A percentile compares a stretch with the other conserved stretches of the same genome.
Evolutionary conservation across 2,888 invertebrate species (phyloP).

Genomic region (Cephus sareptanus): DNA sequence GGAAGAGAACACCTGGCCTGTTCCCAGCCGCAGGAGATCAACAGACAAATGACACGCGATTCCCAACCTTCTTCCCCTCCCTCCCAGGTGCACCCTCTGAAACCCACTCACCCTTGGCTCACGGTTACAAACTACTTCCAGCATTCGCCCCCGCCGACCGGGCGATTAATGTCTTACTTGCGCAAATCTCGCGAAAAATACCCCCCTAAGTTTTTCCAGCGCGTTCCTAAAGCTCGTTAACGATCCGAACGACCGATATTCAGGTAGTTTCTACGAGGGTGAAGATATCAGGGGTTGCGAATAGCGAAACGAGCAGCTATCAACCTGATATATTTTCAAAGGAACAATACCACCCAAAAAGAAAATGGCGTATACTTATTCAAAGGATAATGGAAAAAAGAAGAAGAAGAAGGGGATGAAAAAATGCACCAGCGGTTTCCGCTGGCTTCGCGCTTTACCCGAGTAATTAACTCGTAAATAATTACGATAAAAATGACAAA

Average conservation of each 20-base stretch:
- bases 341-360: not conserved
- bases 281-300: not conserved
- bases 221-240: not conserved
- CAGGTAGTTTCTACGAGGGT: not conserved
- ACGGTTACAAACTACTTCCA: conserved; percentile 58
- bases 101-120: not conserved
- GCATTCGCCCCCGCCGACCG: conserved; percentile 35
- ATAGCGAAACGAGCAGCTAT: not conserved
- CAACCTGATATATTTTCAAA: not conserved
- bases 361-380: not conserved
- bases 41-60: conserved; percentile 66
- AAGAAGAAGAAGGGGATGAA: too few species aligned
- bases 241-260: not conserved
- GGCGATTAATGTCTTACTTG: conserved; percentile 63
- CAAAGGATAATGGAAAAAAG: not conserved
- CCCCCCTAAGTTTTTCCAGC: conserved; percentile 16
- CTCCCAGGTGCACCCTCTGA: conserved; percentile 32
- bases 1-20: conserved; percentile 49
- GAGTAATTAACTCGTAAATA: conserved; percentile 62
- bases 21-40: conserved; percentile 61
- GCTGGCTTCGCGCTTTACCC: not conserved
- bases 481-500: conserved; percentile 65
- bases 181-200: conserved; percentile 25
- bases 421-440: not conserved
- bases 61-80: conserved; percentile 40